Evolutionary conservation across 2,797 vertebrate species (phyloP).

Genomic region (Spondyliosoma cantharus): DNA sequence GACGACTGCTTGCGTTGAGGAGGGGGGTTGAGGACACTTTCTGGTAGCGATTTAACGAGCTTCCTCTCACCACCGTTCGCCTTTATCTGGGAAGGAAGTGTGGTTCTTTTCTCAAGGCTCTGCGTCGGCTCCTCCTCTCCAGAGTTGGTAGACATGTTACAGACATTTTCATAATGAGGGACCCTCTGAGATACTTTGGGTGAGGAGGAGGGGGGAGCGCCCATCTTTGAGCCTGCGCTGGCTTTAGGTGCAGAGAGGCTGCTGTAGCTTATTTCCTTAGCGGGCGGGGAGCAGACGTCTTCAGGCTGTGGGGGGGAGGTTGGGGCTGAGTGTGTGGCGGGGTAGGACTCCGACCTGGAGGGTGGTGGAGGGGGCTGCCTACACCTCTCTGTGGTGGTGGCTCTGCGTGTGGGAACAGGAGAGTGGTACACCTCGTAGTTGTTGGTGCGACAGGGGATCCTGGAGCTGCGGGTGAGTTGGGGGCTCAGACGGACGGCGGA

Average conservation of each 20-base stretch:
- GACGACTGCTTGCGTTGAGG: slow-evolving; percentile 79
- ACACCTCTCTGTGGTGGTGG: slow-evolving; percentile 85
- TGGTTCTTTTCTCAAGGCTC: slow-evolving; percentile 78
- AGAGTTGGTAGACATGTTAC: slow-evolving; percentile 72
- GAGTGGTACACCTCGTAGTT: slow-evolving; percentile 93
- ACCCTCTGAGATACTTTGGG: slow-evolving; percentile 79
- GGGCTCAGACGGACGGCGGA: slow-evolving; percentile 90
- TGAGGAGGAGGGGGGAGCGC: slow-evolving; percentile 49
- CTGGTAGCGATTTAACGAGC: slow-evolving; percentile 78
- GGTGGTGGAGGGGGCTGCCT: slow-evolving; percentile 81
- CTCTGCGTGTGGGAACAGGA: slow-evolving; percentile 85
- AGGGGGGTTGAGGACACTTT: slow-evolving; percentile 68
- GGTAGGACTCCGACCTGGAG: slow-evolving; percentile 82
- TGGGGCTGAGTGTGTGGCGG: slow-evolving; percentile 83
- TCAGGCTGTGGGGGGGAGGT: slow-evolving; percentile 84
- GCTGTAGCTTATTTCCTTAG: slow-evolving; percentile 81
- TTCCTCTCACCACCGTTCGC: slow-evolving; percentile 77
- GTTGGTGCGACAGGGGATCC: slow-evolving; percentile 93
- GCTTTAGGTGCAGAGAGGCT: slow-evolving; percentile 78
- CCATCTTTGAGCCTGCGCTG: slow-evolving; percentile 61
- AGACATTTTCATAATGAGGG: slow-evolving; percentile 89
- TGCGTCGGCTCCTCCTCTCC: slow-evolving; percentile 67
- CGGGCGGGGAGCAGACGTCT: slow-evolving; percentile 71
- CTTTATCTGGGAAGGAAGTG: slow-evolving; percentile 81
- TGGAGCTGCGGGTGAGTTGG: slow-evolving; percentile 91